A percentile compares a stretch with the other conserved stretches of the same genome.
Evolutionary conservation across 2,888 invertebrate species (phyloP).

Genomic region (Fissipunctia ypsillon): DNA sequence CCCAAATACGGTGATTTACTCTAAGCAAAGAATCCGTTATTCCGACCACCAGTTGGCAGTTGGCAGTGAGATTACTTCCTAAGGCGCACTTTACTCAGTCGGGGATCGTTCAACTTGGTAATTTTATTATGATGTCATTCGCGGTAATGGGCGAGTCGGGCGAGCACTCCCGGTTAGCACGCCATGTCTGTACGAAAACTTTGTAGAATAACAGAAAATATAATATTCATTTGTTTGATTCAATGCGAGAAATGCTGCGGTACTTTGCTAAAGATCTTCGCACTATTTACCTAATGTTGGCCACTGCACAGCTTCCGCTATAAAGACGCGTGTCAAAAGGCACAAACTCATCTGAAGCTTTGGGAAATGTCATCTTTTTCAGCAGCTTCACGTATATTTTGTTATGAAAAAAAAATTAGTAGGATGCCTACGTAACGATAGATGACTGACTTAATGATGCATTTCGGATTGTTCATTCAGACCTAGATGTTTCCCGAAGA

Average conservation of each 20-base stretch:
- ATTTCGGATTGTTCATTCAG: background rate
- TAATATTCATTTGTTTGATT: constrained; percentile 18
- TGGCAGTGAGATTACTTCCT: constrained; percentile 62
- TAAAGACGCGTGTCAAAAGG: background rate
- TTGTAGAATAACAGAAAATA: constrained; percentile 30
- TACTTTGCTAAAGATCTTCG: background rate
- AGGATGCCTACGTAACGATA: background rate
- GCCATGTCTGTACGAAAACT: constrained; percentile 36
- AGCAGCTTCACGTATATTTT: background rate
- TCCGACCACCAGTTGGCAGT: constrained; percentile 60
- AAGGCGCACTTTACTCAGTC: constrained; percentile 63
- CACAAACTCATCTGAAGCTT: background rate
- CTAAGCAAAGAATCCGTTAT: constrained; percentile 60
- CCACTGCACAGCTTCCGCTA: background rate
- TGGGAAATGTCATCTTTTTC: background rate
- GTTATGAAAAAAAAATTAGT: background rate
- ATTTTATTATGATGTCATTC: constrained; percentile 74
- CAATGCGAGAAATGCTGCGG: background rate
- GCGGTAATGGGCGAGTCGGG: constrained; percentile 54
- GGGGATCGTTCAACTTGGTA: constrained; percentile 70
- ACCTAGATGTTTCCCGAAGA: background rate
- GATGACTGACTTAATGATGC: background rate
- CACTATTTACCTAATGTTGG: background rate
- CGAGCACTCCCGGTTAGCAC: constrained; percentile 46
- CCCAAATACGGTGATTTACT: constrained; percentile 63